phyloP scores from a whole-genome alignment of 2,113 vertebrate genomes.

The Aplodontia rufa region DNA sequence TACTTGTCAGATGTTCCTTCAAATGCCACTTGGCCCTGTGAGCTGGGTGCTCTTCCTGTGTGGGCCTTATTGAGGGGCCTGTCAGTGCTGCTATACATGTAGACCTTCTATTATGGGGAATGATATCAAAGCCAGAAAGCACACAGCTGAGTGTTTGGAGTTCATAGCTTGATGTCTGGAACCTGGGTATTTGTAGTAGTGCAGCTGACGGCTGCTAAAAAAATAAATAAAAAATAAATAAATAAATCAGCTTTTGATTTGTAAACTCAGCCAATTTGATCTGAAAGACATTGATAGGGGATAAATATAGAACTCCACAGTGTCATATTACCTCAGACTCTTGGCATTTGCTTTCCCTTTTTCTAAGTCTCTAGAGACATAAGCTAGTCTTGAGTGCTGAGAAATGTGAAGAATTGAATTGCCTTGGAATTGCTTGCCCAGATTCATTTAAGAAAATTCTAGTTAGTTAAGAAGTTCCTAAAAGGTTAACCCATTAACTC shows the following conservation, averaged over 20 bases:
- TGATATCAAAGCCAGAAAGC: slow-evolving; percentile 59
- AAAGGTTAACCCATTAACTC: background rate
- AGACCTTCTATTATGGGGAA: slow-evolving; percentile 28
- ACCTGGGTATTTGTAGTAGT: slow-evolving; percentile 68
- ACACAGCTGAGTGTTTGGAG: slow-evolving; percentile 65
- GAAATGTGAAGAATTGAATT: background rate
- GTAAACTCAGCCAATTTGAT: slow-evolving; percentile 78
- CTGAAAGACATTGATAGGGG: slow-evolving; percentile 68
- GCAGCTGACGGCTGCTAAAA: slow-evolving; percentile 76
- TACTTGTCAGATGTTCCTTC: background rate
- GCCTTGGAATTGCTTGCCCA: background rate
- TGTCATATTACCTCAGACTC: slow-evolving; percentile 34
- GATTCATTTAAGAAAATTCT: background rate
- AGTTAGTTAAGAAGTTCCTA: background rate
- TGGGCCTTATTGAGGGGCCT: background rate
- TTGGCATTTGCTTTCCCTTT: background rate
- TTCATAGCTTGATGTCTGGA: slow-evolving; percentile 72
- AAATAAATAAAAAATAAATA: slow-evolving; percentile 47
- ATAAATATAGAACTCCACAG: slow-evolving; percentile 64
- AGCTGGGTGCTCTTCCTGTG: background rate
- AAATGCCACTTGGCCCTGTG: background rate
- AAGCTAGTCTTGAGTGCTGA: background rate
- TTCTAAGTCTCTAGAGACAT: background rate
- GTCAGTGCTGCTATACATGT: background rate
- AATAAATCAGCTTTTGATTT: slow-evolving; percentile 76